Conservation (phyloP, 2,888 invertebrate species). For the Ligdia adustata region DNA sequence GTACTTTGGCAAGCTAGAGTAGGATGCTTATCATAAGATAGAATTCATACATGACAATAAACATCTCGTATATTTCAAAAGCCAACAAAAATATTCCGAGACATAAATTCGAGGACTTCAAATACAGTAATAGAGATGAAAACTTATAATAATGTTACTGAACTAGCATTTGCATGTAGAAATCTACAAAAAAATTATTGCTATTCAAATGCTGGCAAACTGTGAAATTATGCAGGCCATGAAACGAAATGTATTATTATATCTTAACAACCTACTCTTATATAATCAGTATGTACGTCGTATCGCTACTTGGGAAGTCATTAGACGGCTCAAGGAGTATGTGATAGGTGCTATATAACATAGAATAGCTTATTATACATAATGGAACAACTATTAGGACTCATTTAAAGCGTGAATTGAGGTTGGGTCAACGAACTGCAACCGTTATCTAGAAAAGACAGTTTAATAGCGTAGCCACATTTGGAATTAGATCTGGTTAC, state of each 20-base stretch:
- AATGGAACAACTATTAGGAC: slow-evolving; percentile 62
- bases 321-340: slow-evolving; percentile 31
- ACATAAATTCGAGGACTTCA: not conserved
- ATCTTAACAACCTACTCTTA: slow-evolving; percentile 34
- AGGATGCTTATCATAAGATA: slow-evolving; percentile 38
- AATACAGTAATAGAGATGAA: not conserved
- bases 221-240: slow-evolving; percentile 30
- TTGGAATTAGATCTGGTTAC: slow-evolving; percentile 28
- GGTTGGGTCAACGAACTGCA: slow-evolving; percentile 57
- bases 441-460: slow-evolving; percentile 66
- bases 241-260: slow-evolving; percentile 34
- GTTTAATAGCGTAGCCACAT: slow-evolving; percentile 31
- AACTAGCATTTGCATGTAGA: slow-evolving; percentile 2
- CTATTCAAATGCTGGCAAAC: slow-evolving; percentile 12
- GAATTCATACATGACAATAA: slow-evolving; percentile 30
- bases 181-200: slow-evolving; percentile 17
- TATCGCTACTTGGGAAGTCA: slow-evolving; percentile 67
- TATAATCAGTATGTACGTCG: slow-evolving; percentile 60
- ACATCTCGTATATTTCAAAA: slow-evolving; percentile 15
- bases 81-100: not conserved
- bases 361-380: slow-evolving; percentile 47
- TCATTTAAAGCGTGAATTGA: slow-evolving; percentile 61
- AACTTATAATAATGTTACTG: not conserved
- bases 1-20: slow-evolving; percentile 35
- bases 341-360: slow-evolving; percentile 27